These are phyloP conservation scores for Sylvilagus floridanus DNA, from an alignment of 2,797 vertebrate species.

Conservation along the genomic window DNA sequence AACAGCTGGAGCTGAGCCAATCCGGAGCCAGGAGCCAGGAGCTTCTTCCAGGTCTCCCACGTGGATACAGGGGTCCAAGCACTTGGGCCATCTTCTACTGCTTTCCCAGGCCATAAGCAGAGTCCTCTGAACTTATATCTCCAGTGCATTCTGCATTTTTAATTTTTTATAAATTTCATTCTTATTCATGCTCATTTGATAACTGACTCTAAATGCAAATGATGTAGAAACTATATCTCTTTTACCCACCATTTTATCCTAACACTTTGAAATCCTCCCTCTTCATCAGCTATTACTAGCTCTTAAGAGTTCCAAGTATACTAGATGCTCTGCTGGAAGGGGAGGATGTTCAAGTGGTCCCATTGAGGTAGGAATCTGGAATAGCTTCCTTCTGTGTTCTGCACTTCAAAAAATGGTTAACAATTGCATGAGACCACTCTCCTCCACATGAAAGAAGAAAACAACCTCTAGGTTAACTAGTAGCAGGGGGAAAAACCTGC, in stretches of 20 bases:
- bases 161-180: background rate
- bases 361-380: background rate
- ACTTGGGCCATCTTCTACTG: too few species aligned
- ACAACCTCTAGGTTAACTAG: background rate
- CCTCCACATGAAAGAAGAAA: background rate
- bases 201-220: background rate
- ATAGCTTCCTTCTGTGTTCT: background rate
- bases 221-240: background rate
- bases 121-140: constrained; percentile 19
- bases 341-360: background rate
- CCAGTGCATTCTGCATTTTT: background rate
- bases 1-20: too few species aligned
- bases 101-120: background rate
- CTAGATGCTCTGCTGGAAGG: background rate
- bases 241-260: background rate
- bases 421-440: background rate
- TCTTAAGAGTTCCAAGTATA: background rate
- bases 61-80: too few species aligned
- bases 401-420: background rate
- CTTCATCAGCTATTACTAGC: background rate
- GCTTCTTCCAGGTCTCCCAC: too few species aligned
- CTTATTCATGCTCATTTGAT: background rate
- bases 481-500: background rate
- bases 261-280: background rate
- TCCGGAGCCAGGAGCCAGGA: too few species aligned